Percentiles rank a stretch among this genome's conserved stretches.
These are phyloP conservation scores for Dendrophyllia cribrosa DNA, from an alignment of 64 coral and sea anemone species.

Conservation along the genomic window DNA sequence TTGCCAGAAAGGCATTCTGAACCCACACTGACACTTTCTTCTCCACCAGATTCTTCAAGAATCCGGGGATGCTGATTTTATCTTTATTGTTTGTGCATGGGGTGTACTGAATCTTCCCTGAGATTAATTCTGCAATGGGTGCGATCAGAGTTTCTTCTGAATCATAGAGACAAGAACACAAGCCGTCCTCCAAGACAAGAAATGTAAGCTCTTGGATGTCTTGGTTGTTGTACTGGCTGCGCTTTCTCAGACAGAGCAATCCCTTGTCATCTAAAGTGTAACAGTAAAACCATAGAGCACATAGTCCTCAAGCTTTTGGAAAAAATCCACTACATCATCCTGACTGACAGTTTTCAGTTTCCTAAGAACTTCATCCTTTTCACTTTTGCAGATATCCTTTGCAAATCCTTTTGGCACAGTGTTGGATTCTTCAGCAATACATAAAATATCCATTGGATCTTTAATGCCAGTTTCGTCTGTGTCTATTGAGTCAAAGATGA, in stretches of 20 bases:
- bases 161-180: conserved; percentile 35
- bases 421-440: background rate
- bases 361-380: background rate
- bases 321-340: background rate
- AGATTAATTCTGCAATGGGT: conserved; percentile 30
- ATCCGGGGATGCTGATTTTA: conserved; percentile 9
- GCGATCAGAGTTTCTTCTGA: background rate
- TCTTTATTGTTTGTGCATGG: conserved; percentile 4
- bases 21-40: conserved; percentile 6
- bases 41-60: background rate
- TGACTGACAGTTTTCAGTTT: conserved; percentile 9
- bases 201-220: background rate
- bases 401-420: conserved; percentile 8
- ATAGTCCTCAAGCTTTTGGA: background rate
- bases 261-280: conserved; percentile 23
- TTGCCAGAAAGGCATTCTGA: conserved; percentile 22
- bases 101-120: conserved; percentile 9
- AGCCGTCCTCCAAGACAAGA: conserved; percentile 25
- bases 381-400: background rate
- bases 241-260: background rate
- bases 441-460: background rate
- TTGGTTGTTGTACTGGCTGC: background rate
- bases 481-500: conserved; percentile 12
- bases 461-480: background rate
- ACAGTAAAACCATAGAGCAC: conserved; percentile 11